Conservation (phyloP, 1,140 invertebrate genomes). For the Manduca sexta region DNA sequence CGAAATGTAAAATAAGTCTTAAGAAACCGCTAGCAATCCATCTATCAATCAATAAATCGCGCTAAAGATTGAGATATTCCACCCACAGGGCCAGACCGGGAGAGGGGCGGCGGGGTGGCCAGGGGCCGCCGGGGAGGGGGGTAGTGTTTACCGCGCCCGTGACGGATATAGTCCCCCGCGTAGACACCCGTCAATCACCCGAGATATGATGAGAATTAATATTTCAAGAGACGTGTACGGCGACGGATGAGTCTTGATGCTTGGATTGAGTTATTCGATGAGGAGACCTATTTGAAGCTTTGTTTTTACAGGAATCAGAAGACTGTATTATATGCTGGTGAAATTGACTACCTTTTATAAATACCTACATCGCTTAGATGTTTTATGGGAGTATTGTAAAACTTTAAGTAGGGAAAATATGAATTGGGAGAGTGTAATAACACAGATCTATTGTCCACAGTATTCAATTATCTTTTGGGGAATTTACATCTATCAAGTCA, state of each 20-base stretch:
- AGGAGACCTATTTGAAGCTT: no score
- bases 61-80: slow-evolving; percentile 68
- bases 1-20: slow-evolving; percentile 2
- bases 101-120: neutral
- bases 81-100: slow-evolving; percentile 23
- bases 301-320: neutral
- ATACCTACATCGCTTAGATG: no score
- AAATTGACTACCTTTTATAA: no score
- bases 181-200: slow-evolving; percentile 68
- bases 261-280: no score
- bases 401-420: no score
- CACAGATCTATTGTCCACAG: no score
- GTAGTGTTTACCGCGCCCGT: slow-evolving; percentile 44
- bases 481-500: no score
- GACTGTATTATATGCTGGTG: no score
- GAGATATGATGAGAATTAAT: slow-evolving; percentile 69
- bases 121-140: slow-evolving; percentile 4
- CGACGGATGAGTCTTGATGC: slow-evolving; percentile 32
- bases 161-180: slow-evolving; percentile 66
- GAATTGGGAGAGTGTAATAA: no score
- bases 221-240: slow-evolving; percentile 40
- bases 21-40: slow-evolving; percentile 35
- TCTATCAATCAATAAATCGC: slow-evolving; percentile 66
- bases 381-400: no score
- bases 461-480: no score